phyloP scores from a whole-genome alignment of 2,888 invertebrate genomes.

The Xylota sylvarum region DNA sequence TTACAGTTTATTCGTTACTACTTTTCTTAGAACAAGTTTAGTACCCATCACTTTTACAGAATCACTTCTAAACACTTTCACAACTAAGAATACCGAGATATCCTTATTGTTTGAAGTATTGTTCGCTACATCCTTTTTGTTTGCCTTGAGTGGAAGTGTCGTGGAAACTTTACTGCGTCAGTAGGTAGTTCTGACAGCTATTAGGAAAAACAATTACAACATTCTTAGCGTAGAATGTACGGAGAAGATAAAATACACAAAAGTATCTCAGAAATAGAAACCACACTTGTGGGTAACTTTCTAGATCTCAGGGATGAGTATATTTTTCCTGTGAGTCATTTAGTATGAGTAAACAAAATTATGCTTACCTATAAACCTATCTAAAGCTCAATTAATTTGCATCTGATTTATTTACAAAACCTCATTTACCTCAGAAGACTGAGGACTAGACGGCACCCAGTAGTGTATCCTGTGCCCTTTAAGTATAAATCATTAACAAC shows the following conservation, averaged over 20 bases:
- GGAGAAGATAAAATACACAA: not conserved
- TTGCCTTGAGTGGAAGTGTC: not conserved
- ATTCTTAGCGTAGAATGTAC: not conserved
- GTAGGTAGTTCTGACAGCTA: not conserved
- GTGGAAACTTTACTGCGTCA: slow-evolving; percentile 12
- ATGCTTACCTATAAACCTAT: too few relatives aligned
- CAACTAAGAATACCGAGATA: not conserved
- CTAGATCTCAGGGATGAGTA: too few relatives aligned
- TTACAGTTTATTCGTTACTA: not conserved
- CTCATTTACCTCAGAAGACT: too few relatives aligned
- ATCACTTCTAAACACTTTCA: not conserved
- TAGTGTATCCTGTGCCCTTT: not conserved
- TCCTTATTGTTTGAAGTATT: not conserved
- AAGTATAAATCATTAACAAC: slow-evolving; percentile 18
- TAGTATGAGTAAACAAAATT: too few relatives aligned
- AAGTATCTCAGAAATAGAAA: not conserved
- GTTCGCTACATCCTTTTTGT: not conserved
- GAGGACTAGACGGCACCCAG: too few relatives aligned
- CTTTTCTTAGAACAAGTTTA: not conserved
- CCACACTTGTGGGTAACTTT: not conserved
- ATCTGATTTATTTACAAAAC: too few relatives aligned
- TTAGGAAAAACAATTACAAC: not conserved
- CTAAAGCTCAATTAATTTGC: too few relatives aligned
- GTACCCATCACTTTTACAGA: not conserved
- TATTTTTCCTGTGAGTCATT: too few relatives aligned